A percentile compares a stretch with the other conserved stretches of the same genome.
Evolutionary conservation across 2,113 vertebrate species (phyloP).

Genomic region (Callipepla squamata): DNA sequence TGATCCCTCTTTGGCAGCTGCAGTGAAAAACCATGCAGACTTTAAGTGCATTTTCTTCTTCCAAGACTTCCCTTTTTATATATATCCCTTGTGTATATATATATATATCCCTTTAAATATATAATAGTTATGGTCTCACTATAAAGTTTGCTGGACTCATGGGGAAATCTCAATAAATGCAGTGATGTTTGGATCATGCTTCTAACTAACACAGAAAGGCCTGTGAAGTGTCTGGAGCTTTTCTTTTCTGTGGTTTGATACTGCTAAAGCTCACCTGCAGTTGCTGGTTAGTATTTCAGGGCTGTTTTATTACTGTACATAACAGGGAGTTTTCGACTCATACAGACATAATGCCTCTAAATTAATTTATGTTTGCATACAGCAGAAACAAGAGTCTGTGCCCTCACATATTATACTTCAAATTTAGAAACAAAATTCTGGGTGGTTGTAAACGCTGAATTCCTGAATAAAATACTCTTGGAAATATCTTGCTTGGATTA

Average conservation of each 20-base stretch:
- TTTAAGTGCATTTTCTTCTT: neutral
- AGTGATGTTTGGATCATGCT: neutral
- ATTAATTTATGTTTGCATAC: neutral
- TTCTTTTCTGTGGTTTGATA: neutral
- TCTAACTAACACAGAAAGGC: neutral
- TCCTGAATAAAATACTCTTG: neutral
- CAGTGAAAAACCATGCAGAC: neutral
- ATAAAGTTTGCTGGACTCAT: neutral
- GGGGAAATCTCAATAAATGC: neutral
- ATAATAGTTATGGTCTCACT: neutral
- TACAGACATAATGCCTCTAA: neutral
- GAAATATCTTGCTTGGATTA: neutral
- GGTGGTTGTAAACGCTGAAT: neutral
- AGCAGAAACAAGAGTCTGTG: neutral
- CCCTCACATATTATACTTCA: neutral
- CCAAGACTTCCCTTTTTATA: neutral
- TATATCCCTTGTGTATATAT: too few species aligned
- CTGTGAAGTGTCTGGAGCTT: neutral
- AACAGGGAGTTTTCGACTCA: neutral
- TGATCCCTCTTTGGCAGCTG: neutral
- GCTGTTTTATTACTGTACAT: neutral
- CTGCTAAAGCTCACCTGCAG: neutral
- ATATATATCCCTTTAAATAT: neutral
- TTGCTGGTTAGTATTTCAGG: neutral
- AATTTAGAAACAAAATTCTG: neutral